Base-by-base conservation (phyloP, 2,113 vertebrate species). In the Tenrec ecaudatus region DNA sequence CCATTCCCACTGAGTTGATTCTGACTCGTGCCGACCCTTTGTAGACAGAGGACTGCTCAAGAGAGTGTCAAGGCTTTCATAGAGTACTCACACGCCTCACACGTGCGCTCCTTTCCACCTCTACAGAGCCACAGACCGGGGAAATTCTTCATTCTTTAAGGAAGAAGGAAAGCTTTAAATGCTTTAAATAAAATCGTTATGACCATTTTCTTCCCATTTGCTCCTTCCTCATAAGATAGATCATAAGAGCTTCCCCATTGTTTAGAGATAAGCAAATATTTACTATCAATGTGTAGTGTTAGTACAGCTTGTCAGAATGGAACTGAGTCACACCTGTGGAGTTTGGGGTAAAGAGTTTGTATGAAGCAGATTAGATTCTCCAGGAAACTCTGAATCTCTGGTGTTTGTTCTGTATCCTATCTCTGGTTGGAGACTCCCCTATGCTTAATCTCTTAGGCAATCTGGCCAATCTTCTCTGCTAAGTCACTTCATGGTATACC, bases 331-430 rank as follows among this genome's bases (percentile, higher is more conserved):
- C 31, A 53, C 73, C 85, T 85, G 64, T n/a, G 23, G 83, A 8
- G n/a, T 88, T 93, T 91, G 77, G 75, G n/a, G 23, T 81, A 78
- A 91, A 90, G 53, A 43, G 33, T 58, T 83, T 85, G 78, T 68
- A 29, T 64, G 31, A 87, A 95, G 43, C 11, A 53, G 88, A 90
- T 85, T 60, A 40, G 75, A 82, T 82, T 89, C 93, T 88, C 88
- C 33, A 79, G 62, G 38, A 87, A 43, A 81, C 33, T 5, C 17
- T 89, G 79, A 82, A 38, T 73, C 11, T 12, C 11, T 62, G 73
- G 31, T 81, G 82, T 91, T 90, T 84, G 10, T 78, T 57, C 7
- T 62, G 29, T 38, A 87, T 23, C 11, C 14, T 43, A 5, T 23
- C 76, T 84, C 71, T 82, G 66, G 58, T 76, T 84, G 38, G 62